These are phyloP conservation scores for Perizoma affinitatum DNA, from an alignment of 2,888 invertebrate genomes.

Conservation along the genomic window DNA sequence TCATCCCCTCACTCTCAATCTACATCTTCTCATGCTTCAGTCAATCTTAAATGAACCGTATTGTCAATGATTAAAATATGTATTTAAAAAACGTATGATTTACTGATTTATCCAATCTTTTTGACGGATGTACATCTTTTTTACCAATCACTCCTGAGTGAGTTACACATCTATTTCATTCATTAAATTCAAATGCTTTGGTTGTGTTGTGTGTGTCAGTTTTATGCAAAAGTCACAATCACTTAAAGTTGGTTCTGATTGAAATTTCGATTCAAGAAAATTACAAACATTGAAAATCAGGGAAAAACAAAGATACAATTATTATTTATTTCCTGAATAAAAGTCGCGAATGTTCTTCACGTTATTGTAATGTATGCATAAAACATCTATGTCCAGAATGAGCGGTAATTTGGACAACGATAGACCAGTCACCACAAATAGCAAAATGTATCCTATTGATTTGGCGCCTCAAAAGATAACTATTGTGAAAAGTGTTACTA, in stretches of 20 bases:
- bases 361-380: conserved; percentile 20
- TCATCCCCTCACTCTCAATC: no score
- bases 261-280: no score
- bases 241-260: conserved; percentile 25
- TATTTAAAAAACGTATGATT: no score
- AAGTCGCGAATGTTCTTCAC: conserved; percentile 6
- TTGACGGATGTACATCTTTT: no score
- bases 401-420: conserved; percentile 81
- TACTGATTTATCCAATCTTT: no score
- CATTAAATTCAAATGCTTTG: conserved; percentile 17
- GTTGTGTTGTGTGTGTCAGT: conserved; percentile 11
- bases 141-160: no score
- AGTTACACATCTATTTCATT: not conserved
- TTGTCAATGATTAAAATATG: no score
- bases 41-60: no score
- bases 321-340: conserved; percentile 15
- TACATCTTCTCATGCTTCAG: no score
- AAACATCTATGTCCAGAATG: conserved; percentile 56
- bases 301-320: not conserved
- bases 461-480: conserved; percentile 81
- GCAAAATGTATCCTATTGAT: conserved; percentile 84
- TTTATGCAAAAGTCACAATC: conserved; percentile 26
- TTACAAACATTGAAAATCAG: conserved; percentile 4
- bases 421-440: conserved; percentile 76
- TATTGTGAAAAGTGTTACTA: conserved; percentile 76